Base-by-base conservation (phyloP, 1,140 invertebrate species). In the Lasaia peninsularis region DNA sequence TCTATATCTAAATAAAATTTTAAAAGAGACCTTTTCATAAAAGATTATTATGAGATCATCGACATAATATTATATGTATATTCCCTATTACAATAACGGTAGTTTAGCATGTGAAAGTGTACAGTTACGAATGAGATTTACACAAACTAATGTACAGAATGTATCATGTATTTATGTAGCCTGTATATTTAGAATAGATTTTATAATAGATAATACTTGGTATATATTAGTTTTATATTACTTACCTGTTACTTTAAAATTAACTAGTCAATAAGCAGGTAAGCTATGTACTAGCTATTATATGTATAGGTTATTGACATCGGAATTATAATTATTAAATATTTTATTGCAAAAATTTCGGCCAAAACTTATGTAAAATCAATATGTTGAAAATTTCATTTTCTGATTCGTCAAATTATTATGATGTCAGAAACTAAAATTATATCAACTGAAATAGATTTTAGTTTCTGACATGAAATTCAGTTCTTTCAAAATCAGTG, bases 71-170 rank as follows among this genome's bases (percentile, higher is more conserved):
- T 48, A 58, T 56, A 63, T 56, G 44, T 59, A 58, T 52, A 59
- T 51, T 34, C 21, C 44, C 49, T 52, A 8, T 24, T 52, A 61
- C 21, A 52, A 18, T 51, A 37, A 61, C 18, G 24, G 8, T 18
- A 44, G 52, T 58, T 35, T 69, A 63, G 63, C 65, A 66, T 74
- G 68, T 76, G 35, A 73, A 69, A 73, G 59, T 87, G 84, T 88
- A 88, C 85, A 88, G 85, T 88, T 88, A 88, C 85, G 80, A 73
- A 83, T 88, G 85, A 88, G 85, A 88, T 88, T 88, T 72, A 67
- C 73, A 69, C 37, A 59, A 68, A 67, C 73, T 74, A 69, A 73
- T 86, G 80, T 85, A 85, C 75, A 84, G 74, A 68, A 61, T 35
- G 20, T 44, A 32, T n/a, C 50, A 48, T 63, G 54, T 64, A 65